These are phyloP conservation scores for Hyles euphorbiae DNA, from an alignment of 1,140 invertebrate genomes.

Conservation along the genomic window DNA sequence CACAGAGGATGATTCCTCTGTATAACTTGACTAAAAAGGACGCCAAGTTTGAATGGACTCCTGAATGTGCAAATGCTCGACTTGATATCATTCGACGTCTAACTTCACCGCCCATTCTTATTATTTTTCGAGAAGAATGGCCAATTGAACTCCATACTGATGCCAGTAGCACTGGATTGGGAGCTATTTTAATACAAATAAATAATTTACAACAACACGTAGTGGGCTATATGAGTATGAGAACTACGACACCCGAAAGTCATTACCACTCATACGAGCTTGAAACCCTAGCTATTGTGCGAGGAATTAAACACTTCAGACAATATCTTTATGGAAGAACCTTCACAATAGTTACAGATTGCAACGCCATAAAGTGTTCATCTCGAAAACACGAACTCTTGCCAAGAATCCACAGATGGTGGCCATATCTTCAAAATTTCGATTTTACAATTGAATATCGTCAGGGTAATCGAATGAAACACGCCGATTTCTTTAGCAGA, in stretches of 20 bases:
- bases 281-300: no score
- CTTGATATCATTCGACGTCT: constrained; percentile 16
- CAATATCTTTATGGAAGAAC: constrained; percentile 37
- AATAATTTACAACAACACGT: no score
- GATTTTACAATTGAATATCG: constrained; percentile 24
- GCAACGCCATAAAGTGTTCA: constrained; percentile 24
- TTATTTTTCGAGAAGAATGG: constrained; percentile 22
- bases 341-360: constrained; percentile 39
- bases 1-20: constrained; percentile 36
- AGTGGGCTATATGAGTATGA: no score
- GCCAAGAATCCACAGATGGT: constrained; percentile 46
- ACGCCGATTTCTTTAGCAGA: constrained; percentile 28
- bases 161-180: no score
- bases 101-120: constrained; percentile 36
- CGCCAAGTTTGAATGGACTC: constrained; percentile 22
- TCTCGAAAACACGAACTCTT: constrained; percentile 27
- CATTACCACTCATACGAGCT: no score
- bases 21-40: constrained; percentile 20
- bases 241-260: no score
- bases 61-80: constrained; percentile 19
- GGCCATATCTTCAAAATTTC: constrained; percentile 22
- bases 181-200: no score
- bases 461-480: constrained; percentile 24
- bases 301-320: constrained; percentile 34
- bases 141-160: no score